Base-by-base conservation (phyloP, 2,113 vertebrate species). In the Lutjanus erythropterus region DNA sequence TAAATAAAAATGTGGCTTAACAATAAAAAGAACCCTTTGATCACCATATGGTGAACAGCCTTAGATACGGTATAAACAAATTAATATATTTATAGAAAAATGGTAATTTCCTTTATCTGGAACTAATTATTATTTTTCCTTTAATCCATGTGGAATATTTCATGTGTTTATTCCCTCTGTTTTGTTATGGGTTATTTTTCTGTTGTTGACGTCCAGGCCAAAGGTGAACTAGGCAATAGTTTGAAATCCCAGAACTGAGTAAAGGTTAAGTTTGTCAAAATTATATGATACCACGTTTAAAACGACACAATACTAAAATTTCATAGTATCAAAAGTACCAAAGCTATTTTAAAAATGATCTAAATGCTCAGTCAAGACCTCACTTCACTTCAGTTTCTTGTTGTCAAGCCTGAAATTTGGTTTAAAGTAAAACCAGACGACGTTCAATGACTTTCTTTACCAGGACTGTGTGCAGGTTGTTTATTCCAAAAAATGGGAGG, bases 1-100 rank as follows among this genome's bases (percentile, higher is more conserved):
- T 82, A 73, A 83, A 81, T 83, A 74, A 78, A 84, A 75, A 84
- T n/a, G 62, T 72, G 59, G 23, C 60, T 70, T 59, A 61, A 80
- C 71, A 71, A 83, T 81, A 75, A 70, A 78, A 62, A 55, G 27
- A 15, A 47, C 21, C 65, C 56, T 78, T 70, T 79, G 68, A 84
- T 76, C 46, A 1, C 55, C 83, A 78, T 83, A 69, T 81, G 70
- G 56, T 23, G 60, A 82, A 27, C 74, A 53, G 31, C 49, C 55
- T 25, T 8, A 35, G 39, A 52, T 42, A 41, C 2, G 1, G n/a
- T 42, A 12, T 31, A 42, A 71, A 79, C 41, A 75, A 62, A 65
- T 46, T 9, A 9, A 41, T 18, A 41, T 70, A 29, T 65, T 69
- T 49, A 49, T 62, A 60, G 41, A 66, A n/a, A 61, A 21, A 35